A percentile compares a stretch with the other conserved stretches of the same genome.
These are phyloP conservation scores for Protomyctophum bolini DNA, from an alignment of 2,113 vertebrate species.

Conservation along the genomic window DNA sequence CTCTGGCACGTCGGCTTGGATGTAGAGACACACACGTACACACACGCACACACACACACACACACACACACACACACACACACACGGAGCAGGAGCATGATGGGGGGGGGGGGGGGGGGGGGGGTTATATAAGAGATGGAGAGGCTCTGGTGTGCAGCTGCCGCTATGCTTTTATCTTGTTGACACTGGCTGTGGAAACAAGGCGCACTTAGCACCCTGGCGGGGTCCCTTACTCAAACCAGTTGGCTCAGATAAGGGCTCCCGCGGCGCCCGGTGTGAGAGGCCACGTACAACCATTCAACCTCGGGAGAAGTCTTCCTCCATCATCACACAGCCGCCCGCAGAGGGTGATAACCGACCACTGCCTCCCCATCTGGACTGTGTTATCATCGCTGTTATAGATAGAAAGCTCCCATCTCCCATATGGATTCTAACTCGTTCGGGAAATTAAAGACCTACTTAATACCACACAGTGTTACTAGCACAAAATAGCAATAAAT, in stretches of 20 bases:
- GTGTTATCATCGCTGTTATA: constrained; percentile 28
- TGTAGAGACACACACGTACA: too few species aligned
- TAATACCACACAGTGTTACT: too few species aligned
- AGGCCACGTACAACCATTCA: constrained; percentile 47
- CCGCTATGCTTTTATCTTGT: constrained; percentile 66
- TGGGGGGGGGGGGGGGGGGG: constrained; percentile 36
- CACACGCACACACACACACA: too few species aligned
- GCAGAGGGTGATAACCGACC: constrained; percentile 38
- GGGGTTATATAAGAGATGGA: constrained; percentile 57
- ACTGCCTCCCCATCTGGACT: constrained; percentile 9
- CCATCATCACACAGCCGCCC: background rate
- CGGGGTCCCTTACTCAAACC: constrained; percentile 50
- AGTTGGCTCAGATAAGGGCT: constrained; percentile 60
- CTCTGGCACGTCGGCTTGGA: background rate
- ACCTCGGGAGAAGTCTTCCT: constrained; percentile 18
- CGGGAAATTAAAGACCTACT: too few species aligned
- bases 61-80: background rate
- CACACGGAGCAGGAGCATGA: constrained; percentile 13
- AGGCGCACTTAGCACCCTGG: constrained; percentile 65
- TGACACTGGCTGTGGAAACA: constrained; percentile 61
- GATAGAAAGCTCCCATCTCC: too few species aligned
- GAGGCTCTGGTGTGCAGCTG: constrained; percentile 26
- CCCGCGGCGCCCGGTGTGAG: constrained; percentile 37
- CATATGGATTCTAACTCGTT: too few species aligned
- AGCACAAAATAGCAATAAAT: too few species aligned